phyloP scores from a whole-genome alignment of 2,888 invertebrate genomes.

The Diaphora mendica region DNA sequence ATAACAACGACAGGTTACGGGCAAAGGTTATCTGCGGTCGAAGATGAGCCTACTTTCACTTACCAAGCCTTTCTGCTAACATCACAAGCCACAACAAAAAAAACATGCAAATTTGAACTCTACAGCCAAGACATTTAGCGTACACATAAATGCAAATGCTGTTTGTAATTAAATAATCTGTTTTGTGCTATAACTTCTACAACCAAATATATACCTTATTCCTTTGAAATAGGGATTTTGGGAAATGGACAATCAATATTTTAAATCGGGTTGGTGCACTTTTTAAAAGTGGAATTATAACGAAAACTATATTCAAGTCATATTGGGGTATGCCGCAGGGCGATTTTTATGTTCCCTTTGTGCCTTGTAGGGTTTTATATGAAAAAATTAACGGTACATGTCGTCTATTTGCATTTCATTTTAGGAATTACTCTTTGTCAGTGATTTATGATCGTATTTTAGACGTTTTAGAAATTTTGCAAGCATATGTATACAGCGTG shows the following conservation, averaged over 20 bases:
- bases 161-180: constrained; percentile 53
- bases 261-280: constrained; percentile 47
- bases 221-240: constrained; percentile 17
- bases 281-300: constrained; percentile 49
- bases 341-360: constrained; percentile 32
- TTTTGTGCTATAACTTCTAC: constrained; percentile 51
- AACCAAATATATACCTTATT: constrained; percentile 45
- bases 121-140: neutral
- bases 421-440: constrained; percentile 11
- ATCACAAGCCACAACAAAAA: constrained; percentile 8
- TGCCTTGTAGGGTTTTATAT: constrained; percentile 30
- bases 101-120: constrained; percentile 25
- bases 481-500: no score
- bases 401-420: constrained; percentile 25
- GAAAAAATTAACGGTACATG: constrained; percentile 22
- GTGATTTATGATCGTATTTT: constrained; percentile 5
- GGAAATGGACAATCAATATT: constrained; percentile 29
- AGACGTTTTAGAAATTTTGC: no score
- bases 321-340: constrained; percentile 48
- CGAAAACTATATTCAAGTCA: constrained; percentile 46
- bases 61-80: constrained; percentile 57
- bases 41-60: constrained; percentile 82
- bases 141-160: constrained; percentile 21
- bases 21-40: constrained; percentile 78
- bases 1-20: constrained; percentile 76